phyloP scores from a whole-genome alignment of 2,113 vertebrate species.

The Zosterops japonicus region DNA sequence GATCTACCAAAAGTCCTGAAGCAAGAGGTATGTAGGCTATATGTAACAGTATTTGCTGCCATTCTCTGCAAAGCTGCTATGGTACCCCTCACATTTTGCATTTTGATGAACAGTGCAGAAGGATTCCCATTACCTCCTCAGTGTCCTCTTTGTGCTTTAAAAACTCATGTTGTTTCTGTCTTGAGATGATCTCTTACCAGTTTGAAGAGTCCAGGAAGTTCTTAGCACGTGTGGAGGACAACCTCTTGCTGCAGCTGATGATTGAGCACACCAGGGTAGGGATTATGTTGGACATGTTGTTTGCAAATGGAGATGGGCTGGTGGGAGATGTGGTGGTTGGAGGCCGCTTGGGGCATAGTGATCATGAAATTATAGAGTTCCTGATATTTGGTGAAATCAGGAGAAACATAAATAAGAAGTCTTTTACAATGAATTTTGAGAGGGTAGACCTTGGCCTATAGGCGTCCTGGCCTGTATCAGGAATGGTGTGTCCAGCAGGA shows the following conservation, averaged over 20 bases:
- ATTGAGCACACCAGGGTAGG: neutral
- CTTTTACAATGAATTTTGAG: neutral
- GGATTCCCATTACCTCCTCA: neutral
- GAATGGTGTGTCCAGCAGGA: neutral
- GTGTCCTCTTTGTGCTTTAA: neutral
- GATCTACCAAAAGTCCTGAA: neutral
- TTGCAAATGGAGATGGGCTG: neutral
- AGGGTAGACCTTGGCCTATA: neutral
- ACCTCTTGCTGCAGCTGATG: neutral
- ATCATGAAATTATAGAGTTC: neutral
- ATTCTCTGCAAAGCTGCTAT: neutral
- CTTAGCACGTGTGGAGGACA: neutral
- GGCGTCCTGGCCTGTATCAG: neutral
- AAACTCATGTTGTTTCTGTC: neutral
- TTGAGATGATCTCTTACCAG: neutral
- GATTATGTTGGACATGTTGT: too few relatives aligned
- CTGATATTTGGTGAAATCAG: neutral
- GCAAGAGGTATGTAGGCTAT: neutral
- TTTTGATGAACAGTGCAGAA: neutral
- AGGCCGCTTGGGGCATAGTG: accelerated
- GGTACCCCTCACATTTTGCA: too few relatives aligned
- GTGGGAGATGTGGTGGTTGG: neutral
- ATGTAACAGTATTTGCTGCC: neutral
- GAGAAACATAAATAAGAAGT: neutral
- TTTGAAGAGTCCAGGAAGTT: neutral